Percentiles rank a stretch among this genome's conserved stretches.
Conservation (phyloP, 2,113 vertebrate genomes). For the Sphaerodactylus townsendi region DNA sequence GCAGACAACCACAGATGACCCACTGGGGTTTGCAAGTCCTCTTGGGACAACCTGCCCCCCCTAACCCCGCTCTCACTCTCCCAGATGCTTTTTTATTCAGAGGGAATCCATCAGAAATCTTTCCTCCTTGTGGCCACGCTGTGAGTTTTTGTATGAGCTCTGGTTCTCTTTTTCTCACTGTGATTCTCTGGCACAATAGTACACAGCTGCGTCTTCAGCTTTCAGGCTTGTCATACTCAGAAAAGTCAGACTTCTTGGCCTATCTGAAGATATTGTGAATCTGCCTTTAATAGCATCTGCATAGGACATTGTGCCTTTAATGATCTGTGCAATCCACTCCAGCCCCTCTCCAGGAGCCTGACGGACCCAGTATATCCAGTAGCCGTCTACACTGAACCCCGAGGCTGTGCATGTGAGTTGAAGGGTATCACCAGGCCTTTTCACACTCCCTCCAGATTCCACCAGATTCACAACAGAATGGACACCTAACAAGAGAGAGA, state of each 20-base stretch:
- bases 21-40: too few relatives aligned
- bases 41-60: too few relatives aligned
- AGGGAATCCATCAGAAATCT: too few relatives aligned
- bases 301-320: not conserved
- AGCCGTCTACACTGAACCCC: slow-evolving; percentile 14
- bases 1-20: too few relatives aligned
- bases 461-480: not conserved
- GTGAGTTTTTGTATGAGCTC: not conserved
- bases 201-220: not conserved
- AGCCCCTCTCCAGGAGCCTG: slow-evolving; percentile 58
- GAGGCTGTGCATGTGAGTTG: slow-evolving; percentile 35
- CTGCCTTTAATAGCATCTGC: not conserved
- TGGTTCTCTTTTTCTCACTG: not conserved
- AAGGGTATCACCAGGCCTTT: not conserved
- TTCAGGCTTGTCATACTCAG: not conserved
- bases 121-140: too few relatives aligned
- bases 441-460: not conserved
- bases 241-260: not conserved
- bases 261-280: not conserved
- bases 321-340: slow-evolving; percentile 18
- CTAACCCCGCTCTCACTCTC: too few relatives aligned
- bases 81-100: too few relatives aligned
- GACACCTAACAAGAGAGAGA: not conserved
- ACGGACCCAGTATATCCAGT: slow-evolving; percentile 16
- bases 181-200: slow-evolving; percentile 1